Evolutionary conservation across 2,797 vertebrate species (phyloP), one percentile per base, ranked within the genome.

Genomic region (Lacerta agilis): DNA sequence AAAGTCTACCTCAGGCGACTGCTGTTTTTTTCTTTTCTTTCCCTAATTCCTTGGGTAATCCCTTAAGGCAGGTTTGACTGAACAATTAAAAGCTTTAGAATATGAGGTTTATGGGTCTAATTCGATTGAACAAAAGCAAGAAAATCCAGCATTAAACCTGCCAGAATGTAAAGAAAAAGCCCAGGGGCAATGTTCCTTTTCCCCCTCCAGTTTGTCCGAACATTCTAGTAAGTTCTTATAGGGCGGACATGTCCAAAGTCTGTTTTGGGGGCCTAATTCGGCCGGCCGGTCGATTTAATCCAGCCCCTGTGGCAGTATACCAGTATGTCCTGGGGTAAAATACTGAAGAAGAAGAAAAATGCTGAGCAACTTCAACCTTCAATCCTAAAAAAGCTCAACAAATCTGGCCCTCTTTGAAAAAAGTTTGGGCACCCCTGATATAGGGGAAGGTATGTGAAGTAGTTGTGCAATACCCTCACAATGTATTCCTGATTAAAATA

Each of bases 121-220:
- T 91, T 87, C 91, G 73, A 45, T 88, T 91, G 38, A 9, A 43
- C 88, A 90, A 82, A 89, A 90, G 25, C 81, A 66, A 66, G 88
- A 72, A 87, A 90, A 61, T 86, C 2, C 6, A 90, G 79, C 88
- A 66, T 90, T 93, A 86, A 90, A 67, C 73, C 80, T 82, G 66
- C 73, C 81, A 90, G 84, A 93, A 89, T 43, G 69, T 85, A 76
- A 91, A 86, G 77, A 86, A 94, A 93, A 87, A 89, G 82, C 3
- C 89, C 90, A 86, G 79, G 87, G 88, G 88, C 89, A 79, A 91
- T 90, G 83, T 75, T 88, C 88, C 79, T 92, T 89, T 93, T 83
- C 71, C 1, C 49, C 13, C 49, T 55, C 49, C 83, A 58, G 49
- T 82, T 8, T 72, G 69, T n/a, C 75, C 66, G 38, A 41, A 72